These are phyloP conservation scores for Pseudanteris insignis DNA, from an alignment of 2,888 invertebrate species.

Conservation along the genomic window DNA sequence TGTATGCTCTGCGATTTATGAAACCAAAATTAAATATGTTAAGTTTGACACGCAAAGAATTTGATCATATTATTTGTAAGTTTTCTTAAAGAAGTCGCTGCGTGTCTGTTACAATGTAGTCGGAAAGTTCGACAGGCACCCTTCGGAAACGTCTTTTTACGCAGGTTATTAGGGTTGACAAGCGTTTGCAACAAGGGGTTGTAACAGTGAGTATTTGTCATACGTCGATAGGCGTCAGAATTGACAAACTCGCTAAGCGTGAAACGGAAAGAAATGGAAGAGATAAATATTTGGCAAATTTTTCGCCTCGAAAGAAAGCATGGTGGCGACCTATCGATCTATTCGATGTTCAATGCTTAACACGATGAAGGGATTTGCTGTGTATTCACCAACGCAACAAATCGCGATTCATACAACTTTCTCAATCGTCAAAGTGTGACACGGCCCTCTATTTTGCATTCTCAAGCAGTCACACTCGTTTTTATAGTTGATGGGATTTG, in stretches of 20 bases:
- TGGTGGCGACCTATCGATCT: conserved; percentile 50
- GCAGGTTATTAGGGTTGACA: conserved; percentile 54
- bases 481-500: too few relatives aligned
- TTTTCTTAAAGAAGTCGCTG: conserved; percentile 29
- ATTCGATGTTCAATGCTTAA: conserved; percentile 60
- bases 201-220: conserved; percentile 59
- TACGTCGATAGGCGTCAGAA: conserved; percentile 64
- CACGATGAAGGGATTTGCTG: conserved; percentile 61
- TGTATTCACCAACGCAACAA: conserved; percentile 54
- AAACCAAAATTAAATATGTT: conserved; percentile 10
- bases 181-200: conserved; percentile 51
- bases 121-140: conserved; percentile 32
- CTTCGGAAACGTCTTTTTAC: conserved; percentile 50
- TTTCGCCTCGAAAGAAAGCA: conserved; percentile 53
- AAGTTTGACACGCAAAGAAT: too few relatives aligned
- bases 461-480: conserved; percentile 5
- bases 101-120: conserved; percentile 42
- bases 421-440: conserved; percentile 34
- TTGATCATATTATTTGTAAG: conserved; percentile 10
- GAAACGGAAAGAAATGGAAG: conserved; percentile 55
- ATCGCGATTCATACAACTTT: conserved; percentile 18
- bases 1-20: background rate
- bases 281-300: conserved; percentile 67
- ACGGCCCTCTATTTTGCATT: conserved; percentile 28
- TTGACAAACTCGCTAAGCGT: conserved; percentile 60